These are phyloP conservation scores for Cyclura pinguis DNA, from an alignment of 2,797 vertebrate genomes.

Conservation along the genomic window DNA sequence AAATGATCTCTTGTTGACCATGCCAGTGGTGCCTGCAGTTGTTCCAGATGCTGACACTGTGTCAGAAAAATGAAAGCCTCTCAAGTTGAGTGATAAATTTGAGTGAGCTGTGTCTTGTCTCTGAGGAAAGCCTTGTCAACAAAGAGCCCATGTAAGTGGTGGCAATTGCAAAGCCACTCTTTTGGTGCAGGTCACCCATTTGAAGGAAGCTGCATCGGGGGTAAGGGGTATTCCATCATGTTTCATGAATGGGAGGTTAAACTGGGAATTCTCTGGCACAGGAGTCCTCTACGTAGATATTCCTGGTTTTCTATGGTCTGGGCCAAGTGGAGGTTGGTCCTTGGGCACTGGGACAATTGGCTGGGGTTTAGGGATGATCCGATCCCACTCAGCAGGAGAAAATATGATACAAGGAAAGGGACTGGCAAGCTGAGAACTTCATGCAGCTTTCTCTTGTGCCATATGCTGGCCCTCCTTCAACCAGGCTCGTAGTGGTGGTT, in stretches of 20 bases:
- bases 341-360: background rate
- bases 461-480: background rate
- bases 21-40: background rate
- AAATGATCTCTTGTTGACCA: background rate
- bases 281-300: background rate
- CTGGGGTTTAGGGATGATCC: background rate
- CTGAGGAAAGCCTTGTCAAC: background rate
- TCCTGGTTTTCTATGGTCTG: background rate
- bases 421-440: background rate
- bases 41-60: background rate
- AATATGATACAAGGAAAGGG: background rate
- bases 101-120: background rate
- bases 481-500: background rate
- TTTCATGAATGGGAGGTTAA: background rate
- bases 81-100: background rate
- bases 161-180: background rate
- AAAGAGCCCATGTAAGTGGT: background rate
- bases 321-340: background rate
- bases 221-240: background rate
- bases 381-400: background rate
- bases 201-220: background rate
- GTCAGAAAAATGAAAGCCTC: background rate
- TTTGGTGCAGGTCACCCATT: too few species aligned
- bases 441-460: background rate
- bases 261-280: background rate